Base-by-base conservation (phyloP, 53 echinoderm and acorn worm species). In the Echinometra lucunter region DNA sequence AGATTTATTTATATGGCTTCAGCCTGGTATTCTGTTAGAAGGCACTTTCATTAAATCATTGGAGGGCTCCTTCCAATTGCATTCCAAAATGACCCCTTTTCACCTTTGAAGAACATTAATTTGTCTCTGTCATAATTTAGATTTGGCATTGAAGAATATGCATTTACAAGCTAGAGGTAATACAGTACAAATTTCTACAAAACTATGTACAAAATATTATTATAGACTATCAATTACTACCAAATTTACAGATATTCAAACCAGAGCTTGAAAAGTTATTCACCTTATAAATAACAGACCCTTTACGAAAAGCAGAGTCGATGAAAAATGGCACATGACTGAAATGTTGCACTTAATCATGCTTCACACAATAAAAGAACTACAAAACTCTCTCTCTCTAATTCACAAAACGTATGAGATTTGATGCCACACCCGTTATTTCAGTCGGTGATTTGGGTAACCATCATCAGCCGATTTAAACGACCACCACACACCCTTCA, bases 101-200 rank as follows among this genome's bases (percentile, higher is more conserved):
- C 72, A 6, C 11, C 28, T 72, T 72, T 34, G 30, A n/a, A 30
- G 28, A 72, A 53, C 7, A 81, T 18, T 9, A 69, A 10, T 12
- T 37, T 74, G 74, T 28, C 30, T 17, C 5, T 4, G 23, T 42
- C 44, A 81, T 44, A 81, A 81, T 81, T 81, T 81, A 81, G 81
- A 81, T 81, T 81, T 81, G 81, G 81, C 81, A 81, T 81, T 81
- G 81, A 81, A 81, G 27, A 81, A 81, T 81, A 21, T 42, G 21
- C 44, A 88, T 88, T 88, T 57, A 88, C 88, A 88, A 57, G 56
- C 88, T 56, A 88, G 88, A 88, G 88, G 88, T 88, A 88, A 56
- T 53, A 57, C 57, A 88, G 53, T 57, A 57, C 56, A 88, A 53
- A 88, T 25, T 47, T 53, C 88, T 88, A 88, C 88, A 88, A 88